Conservation (phyloP, 30 jellyfish, hydroid and myxozoan species). For the Aurelia aurita region DNA sequence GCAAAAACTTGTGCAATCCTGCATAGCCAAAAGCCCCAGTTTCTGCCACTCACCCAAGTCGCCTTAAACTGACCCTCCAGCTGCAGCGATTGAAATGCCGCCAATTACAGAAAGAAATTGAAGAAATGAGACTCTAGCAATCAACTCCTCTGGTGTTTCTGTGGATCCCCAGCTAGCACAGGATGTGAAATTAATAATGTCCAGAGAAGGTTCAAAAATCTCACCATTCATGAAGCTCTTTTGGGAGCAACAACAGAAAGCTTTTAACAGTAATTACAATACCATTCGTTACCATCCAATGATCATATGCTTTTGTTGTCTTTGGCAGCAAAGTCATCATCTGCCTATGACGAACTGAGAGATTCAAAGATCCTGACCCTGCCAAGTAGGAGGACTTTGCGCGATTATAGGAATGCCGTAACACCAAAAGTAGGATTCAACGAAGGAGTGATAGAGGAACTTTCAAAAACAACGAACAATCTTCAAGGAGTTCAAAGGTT, state of each 20-base stretch:
- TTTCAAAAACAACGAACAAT: conserved; percentile 9
- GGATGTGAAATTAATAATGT: conserved; percentile 34
- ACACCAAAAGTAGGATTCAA: conserved; percentile 64
- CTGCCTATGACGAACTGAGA: conserved; percentile 79
- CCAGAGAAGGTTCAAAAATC: conserved; percentile 25
- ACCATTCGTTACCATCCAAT: conserved; percentile 86
- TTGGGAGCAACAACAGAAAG: conserved; percentile 89
- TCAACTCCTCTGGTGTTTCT: conserved; percentile 1
- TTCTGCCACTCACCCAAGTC: conserved; percentile 46
- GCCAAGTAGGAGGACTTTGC: conserved; percentile 87
- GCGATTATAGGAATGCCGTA: conserved; percentile 60
- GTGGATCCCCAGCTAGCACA: conserved; percentile 32
- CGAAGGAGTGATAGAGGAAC: conserved; percentile 42
- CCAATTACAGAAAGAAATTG: conserved; percentile 48
- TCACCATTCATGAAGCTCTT: conserved; percentile 80
- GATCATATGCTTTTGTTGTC: conserved; percentile 75
- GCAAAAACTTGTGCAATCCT: conserved; percentile 22
- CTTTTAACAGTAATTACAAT: conserved; percentile 32
- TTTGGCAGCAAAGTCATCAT: conserved; percentile 79
- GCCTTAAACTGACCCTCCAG: conserved; percentile 57
- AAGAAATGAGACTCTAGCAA: conserved; percentile 30
- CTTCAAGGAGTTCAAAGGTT: conserved; percentile 42
- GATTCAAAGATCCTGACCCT: conserved; percentile 63
- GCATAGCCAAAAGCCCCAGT: conserved; percentile 61
- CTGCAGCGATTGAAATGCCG: conserved; percentile 44